Evolutionary conservation across 2,888 invertebrate genomes (phyloP).

Genomic region (Xestoiulus laeticollis): DNA sequence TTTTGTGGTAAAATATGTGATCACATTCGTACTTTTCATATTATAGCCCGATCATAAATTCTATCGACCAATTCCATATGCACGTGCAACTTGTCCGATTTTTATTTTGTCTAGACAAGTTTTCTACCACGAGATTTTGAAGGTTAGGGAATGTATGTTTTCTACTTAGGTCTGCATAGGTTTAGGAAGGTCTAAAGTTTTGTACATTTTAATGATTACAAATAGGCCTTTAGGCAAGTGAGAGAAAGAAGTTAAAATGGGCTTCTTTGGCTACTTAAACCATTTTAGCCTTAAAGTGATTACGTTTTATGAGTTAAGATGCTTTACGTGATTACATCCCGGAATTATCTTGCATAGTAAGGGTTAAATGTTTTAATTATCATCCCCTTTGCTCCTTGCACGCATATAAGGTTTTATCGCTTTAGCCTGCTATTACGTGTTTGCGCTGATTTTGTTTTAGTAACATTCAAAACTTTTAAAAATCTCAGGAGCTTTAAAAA

Average conservation of each 20-base stretch:
- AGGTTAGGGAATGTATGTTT: too few species aligned
- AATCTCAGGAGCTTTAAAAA: too few species aligned
- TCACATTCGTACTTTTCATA: too few species aligned
- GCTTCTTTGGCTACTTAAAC: neutral
- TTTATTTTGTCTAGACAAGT: too few species aligned
- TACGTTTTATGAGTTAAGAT: neutral
- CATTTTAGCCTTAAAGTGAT: neutral
- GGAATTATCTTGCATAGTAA: neutral
- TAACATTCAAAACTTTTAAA: neutral
- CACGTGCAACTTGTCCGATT: too few species aligned
- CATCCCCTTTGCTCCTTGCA: neutral
- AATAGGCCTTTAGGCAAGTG: neutral
- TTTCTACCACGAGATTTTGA: too few species aligned
- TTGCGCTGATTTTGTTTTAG: neutral
- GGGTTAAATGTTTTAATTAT: neutral
- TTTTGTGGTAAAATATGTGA: too few species aligned
- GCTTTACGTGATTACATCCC: neutral
- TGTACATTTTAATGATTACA: neutral
- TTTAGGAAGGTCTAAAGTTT: too few species aligned
- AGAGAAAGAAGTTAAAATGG: neutral
- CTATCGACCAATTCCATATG: too few species aligned
- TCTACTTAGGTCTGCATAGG: too few species aligned
- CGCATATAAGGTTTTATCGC: neutral
- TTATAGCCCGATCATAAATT: too few species aligned
- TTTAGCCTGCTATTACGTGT: too few species aligned